phyloP scores from a whole-genome alignment of 2,113 vertebrate genomes.

The Antechinus flavipes region DNA sequence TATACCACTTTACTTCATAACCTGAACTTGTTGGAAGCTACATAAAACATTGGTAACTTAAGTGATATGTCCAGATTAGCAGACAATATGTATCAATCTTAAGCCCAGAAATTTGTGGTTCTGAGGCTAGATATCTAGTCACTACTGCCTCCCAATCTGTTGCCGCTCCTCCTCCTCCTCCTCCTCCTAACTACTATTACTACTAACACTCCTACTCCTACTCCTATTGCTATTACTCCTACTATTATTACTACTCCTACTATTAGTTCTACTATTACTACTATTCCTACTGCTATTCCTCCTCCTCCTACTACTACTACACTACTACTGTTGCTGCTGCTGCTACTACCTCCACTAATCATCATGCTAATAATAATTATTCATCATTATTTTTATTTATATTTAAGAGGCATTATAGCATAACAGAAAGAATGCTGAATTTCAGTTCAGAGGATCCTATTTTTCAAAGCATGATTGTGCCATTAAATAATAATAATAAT shows the following conservation, averaged over 20 bases:
- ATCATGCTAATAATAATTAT: not conserved
- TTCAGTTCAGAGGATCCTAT: not conserved
- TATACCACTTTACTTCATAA: not conserved
- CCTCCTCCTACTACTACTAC: not conserved
- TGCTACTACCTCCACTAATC: not conserved
- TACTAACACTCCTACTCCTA: not conserved
- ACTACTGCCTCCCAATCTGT: not conserved
- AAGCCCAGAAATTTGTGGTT: not conserved
- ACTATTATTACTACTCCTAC: not conserved
- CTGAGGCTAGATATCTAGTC: not conserved
- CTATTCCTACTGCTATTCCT: not conserved
- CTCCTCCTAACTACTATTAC: not conserved
- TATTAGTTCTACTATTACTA: not conserved
- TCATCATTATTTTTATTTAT: not conserved
- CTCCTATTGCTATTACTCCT: not conserved
- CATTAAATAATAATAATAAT: not conserved
- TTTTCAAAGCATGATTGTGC: not conserved
- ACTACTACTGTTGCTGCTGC: too few species aligned
- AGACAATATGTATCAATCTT: not conserved
- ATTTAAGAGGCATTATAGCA: not conserved
- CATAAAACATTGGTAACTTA: not conserved
- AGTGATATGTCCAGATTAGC: not conserved
- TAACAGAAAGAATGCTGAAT: not conserved
- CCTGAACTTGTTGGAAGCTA: not conserved
- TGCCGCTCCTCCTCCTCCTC: not conserved